Evolutionary conservation across 2,888 invertebrate species (phyloP).

Genomic region (Lymantria monacha): DNA sequence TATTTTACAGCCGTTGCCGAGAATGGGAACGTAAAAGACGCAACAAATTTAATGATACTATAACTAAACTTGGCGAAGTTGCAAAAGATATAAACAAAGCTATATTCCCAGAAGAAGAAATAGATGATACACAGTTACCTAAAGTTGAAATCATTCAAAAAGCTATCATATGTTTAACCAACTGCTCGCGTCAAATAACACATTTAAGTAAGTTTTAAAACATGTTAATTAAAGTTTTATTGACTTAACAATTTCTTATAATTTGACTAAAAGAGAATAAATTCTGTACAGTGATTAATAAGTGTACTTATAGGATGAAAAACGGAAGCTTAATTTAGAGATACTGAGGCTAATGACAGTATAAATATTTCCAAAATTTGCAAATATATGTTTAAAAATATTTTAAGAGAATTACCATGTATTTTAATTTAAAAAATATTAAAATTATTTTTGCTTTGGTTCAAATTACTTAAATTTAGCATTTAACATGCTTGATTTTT

Average conservation of each 20-base stretch:
- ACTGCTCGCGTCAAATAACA: constrained; percentile 60
- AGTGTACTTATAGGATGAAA: too few species aligned
- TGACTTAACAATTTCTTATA: not conserved
- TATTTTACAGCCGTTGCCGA: constrained; percentile 79
- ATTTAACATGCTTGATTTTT: too few species aligned
- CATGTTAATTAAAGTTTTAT: not conserved
- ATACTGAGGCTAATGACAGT: too few species aligned
- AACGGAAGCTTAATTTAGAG: too few species aligned
- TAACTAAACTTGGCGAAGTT: constrained; percentile 62
- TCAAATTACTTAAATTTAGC: too few species aligned
- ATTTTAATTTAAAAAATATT: too few species aligned
- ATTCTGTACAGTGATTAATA: too few species aligned
- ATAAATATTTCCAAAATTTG: too few species aligned
- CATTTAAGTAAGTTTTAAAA: constrained; percentile 60
- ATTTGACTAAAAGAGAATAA: too few species aligned
- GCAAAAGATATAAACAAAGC: constrained; percentile 56
- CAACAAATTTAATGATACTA: constrained; percentile 83
- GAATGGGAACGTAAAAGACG: constrained; percentile 88
- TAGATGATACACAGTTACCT: constrained; percentile 63
- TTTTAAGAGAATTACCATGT: too few species aligned
- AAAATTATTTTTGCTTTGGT: too few species aligned
- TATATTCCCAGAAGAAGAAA: constrained; percentile 42
- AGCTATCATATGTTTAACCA: constrained; percentile 63
- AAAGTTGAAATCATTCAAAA: constrained; percentile 74
- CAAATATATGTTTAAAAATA: too few species aligned